Conservation (phyloP, 1,140 invertebrate genomes). For the Drosophila rufa region DNA sequence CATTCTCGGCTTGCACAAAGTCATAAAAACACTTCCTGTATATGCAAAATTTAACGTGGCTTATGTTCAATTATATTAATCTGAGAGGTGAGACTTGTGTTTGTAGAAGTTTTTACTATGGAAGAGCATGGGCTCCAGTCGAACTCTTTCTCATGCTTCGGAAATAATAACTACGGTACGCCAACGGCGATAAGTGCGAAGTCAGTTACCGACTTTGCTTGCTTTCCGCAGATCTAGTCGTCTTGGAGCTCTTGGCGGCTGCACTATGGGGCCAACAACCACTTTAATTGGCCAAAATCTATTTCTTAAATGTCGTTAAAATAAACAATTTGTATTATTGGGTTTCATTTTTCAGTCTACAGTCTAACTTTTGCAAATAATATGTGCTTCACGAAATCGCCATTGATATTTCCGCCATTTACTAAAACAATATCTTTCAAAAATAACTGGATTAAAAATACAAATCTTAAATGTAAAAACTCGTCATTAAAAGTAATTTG, state of each 20-base stretch:
- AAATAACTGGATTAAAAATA: too few relatives aligned
- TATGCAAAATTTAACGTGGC: not conserved
- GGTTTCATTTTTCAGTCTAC: not conserved
- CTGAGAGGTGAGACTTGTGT: not conserved
- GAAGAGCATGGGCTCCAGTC: conserved; percentile 23
- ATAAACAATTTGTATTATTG: not conserved
- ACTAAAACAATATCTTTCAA: too few relatives aligned
- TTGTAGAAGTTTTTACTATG: conserved; percentile 2
- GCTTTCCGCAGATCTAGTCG: conserved; percentile 2
- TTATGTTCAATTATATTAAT: conserved; percentile 15
- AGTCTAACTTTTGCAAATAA: not conserved
- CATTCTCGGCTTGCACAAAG: too few relatives aligned
- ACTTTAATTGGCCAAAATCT: not conserved
- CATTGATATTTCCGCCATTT: too few relatives aligned
- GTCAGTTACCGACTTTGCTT: conserved; percentile 21
- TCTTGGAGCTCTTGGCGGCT: conserved; percentile 4
- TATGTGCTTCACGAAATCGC: too few relatives aligned
- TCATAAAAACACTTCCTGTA: not conserved
- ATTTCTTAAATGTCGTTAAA: not conserved
- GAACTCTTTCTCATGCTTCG: not conserved
- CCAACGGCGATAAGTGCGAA: conserved; percentile 6
- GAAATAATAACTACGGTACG: conserved; percentile 3
- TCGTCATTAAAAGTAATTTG: too few relatives aligned
- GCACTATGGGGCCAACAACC: conserved; percentile 1
- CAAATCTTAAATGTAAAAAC: too few relatives aligned